Evolutionary conservation across 2,888 invertebrate genomes (phyloP).

Genomic region (Ornithoptera alexandrae): DNA sequence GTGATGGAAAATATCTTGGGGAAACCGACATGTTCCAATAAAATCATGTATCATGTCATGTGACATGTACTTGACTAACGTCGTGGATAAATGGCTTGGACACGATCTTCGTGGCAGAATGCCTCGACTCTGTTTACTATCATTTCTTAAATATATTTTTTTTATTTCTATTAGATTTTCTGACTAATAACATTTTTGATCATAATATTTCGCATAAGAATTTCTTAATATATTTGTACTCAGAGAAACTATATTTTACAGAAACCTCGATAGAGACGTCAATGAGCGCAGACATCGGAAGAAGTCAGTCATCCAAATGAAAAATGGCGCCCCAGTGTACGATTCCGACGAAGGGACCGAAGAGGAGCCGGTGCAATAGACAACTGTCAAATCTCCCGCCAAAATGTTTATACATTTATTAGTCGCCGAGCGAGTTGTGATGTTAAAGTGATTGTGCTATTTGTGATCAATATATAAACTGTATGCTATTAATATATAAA

Average conservation of each 20-base stretch:
- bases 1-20: too few relatives aligned
- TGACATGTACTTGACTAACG: too few relatives aligned
- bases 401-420: constrained; percentile 31
- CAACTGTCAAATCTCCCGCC: constrained; percentile 45
- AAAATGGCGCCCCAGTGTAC: constrained; percentile 76
- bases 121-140: too few relatives aligned
- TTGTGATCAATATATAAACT: constrained; percentile 48
- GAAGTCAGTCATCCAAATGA: constrained; percentile 81
- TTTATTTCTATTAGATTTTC: too few relatives aligned
- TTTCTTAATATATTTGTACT: not conserved
- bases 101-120: too few relatives aligned
- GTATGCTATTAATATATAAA: too few relatives aligned
- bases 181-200: too few relatives aligned
- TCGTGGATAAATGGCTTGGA: too few relatives aligned
- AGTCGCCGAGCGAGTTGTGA: constrained; percentile 47
- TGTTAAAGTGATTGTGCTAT: constrained; percentile 60
- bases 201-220: too few relatives aligned
- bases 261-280: constrained; percentile 71
- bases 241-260: constrained; percentile 38
- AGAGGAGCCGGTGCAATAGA: constrained; percentile 82
- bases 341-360: constrained; percentile 83
- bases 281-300: constrained; percentile 78
- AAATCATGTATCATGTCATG: too few relatives aligned
- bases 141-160: too few relatives aligned
- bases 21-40: too few relatives aligned